These are phyloP conservation scores for Engraulis encrasicolus DNA, from an alignment of 2,113 vertebrate species.

Conservation along the genomic window DNA sequence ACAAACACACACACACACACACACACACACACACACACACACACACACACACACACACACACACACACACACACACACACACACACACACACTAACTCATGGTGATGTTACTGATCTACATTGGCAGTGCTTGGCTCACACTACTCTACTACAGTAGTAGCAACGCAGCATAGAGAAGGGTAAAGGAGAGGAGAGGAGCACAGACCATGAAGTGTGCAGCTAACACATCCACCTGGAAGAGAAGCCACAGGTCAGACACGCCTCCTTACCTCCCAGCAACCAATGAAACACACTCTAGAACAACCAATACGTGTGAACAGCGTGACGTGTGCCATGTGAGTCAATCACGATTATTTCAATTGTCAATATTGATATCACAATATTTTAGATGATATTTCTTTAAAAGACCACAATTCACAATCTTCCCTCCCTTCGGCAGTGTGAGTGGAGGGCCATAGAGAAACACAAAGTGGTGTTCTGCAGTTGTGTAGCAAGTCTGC, in stretches of 20 bases:
- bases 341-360: too few relatives aligned
- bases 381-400: too few relatives aligned
- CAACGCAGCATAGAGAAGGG: slow-evolving; percentile 68
- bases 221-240: slow-evolving; percentile 88
- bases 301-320: too few relatives aligned
- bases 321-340: too few relatives aligned
- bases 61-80: not conserved
- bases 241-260: slow-evolving; percentile 78
- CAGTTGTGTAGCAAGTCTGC: too few relatives aligned
- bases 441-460: too few relatives aligned
- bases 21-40: too few relatives aligned
- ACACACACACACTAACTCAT: not conserved
- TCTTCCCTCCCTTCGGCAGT: too few relatives aligned
- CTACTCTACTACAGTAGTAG: slow-evolving; percentile 62
- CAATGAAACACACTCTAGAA: slow-evolving; percentile 21
- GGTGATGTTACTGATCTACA: not conserved
- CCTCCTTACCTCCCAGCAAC: slow-evolving; percentile 58
- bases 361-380: too few relatives aligned
- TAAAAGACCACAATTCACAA: too few relatives aligned
- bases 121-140: not conserved
- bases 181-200: slow-evolving; percentile 74
- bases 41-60: not conserved
- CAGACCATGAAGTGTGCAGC: slow-evolving; percentile 83
- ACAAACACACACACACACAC: too few relatives aligned
- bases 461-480: too few relatives aligned